These are phyloP conservation scores for Zosterops hypoxanthus DNA, from an alignment of 2,113 vertebrate genomes.

Conservation along the genomic window DNA sequence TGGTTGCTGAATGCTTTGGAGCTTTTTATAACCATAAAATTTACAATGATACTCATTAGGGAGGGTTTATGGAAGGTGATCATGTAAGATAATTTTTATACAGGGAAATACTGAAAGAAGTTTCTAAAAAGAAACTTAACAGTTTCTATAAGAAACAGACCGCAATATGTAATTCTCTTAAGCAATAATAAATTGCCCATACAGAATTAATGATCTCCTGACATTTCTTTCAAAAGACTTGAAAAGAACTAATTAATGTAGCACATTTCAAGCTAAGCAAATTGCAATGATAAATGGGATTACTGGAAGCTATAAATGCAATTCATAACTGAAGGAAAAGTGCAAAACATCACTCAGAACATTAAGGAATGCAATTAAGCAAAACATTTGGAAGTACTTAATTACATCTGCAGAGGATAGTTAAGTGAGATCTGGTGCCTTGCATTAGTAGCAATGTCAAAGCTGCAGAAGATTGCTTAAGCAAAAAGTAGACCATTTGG, in stretches of 20 bases:
- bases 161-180: conserved; percentile 43
- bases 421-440: conserved; percentile 39
- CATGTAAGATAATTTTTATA: conserved; percentile 54
- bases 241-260: conserved; percentile 71
- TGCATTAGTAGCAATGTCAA: conserved; percentile 17
- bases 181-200: conserved; percentile 65
- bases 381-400: conserved; percentile 70
- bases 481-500: background rate
- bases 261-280: conserved; percentile 64
- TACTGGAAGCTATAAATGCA: conserved; percentile 63
- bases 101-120: conserved; percentile 1
- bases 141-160: background rate
- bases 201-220: conserved; percentile 67
- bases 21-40: background rate
- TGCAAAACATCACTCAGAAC: conserved; percentile 65
- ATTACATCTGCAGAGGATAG: conserved; percentile 60
- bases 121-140: background rate
- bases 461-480: background rate
- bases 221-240: conserved; percentile 61
- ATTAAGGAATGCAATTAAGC: conserved; percentile 68
- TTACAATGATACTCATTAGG: background rate
- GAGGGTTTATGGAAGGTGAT: conserved; percentile 46
- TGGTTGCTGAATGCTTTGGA: background rate
- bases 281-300: conserved; percentile 70
- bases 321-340: conserved; percentile 56